Percentiles rank a stretch among this genome's conserved stretches.
Evolutionary conservation across 2,888 invertebrate species (phyloP).

Genomic region (Lochmaea crataegi): DNA sequence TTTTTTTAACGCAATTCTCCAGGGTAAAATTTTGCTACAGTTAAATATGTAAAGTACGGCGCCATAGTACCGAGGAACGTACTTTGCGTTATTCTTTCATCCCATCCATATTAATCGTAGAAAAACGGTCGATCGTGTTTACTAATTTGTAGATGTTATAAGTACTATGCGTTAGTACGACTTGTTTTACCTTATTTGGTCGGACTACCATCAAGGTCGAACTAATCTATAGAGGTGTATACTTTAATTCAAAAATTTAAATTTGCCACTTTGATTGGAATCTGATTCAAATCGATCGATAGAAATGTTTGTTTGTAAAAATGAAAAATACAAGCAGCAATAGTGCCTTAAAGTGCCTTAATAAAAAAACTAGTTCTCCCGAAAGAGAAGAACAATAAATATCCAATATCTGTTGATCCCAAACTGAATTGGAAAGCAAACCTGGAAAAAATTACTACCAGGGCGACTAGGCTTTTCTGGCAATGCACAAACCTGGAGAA

Average conservation of each 20-base stretch:
- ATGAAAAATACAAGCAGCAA: too few relatives aligned
- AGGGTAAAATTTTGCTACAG: conserved; percentile 1
- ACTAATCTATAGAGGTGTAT: conserved; percentile 9
- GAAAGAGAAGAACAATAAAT: too few relatives aligned
- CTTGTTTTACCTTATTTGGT: conserved; percentile 47
- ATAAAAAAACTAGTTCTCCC: too few relatives aligned
- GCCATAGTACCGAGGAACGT: conserved; percentile 34
- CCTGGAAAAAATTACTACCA: too few relatives aligned
- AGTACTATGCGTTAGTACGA: conserved; percentile 42
- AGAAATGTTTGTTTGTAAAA: neutral
- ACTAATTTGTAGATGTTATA: conserved; percentile 49
- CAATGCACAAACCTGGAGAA: too few relatives aligned
- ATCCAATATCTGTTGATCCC: too few relatives aligned
- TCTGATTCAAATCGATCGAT: neutral
- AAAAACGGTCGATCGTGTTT: conserved; percentile 47
- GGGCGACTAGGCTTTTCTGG: too few relatives aligned
- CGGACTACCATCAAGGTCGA: conserved; percentile 36
- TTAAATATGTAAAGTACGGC: conserved; percentile 44
- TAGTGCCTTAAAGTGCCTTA: too few relatives aligned
- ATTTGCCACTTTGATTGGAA: neutral
- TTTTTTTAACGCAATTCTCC: conserved; percentile 11
- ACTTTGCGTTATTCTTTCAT: conserved; percentile 40
- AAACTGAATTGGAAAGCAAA: too few relatives aligned
- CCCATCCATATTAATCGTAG: conserved; percentile 46
- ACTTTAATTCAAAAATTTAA: conserved; percentile 27